Evolutionary conservation across 1,140 invertebrate genomes (phyloP).

Genomic region (Lanistes nyassanus): DNA sequence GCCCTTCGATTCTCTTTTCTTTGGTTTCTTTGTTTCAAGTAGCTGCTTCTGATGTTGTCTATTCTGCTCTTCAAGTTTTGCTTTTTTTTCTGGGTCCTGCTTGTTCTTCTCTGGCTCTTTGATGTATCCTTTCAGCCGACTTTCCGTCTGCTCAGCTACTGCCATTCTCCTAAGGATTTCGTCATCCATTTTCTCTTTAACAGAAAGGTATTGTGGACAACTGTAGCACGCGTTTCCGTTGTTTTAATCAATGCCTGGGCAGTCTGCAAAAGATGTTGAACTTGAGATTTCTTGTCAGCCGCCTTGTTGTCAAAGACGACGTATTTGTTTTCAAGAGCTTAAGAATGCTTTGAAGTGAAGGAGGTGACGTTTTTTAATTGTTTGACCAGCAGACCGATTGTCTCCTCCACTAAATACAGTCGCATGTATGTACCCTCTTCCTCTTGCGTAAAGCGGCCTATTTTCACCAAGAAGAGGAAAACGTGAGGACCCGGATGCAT

Average conservation of each 20-base stretch:
- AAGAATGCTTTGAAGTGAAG: not conserved
- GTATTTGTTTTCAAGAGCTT: not conserved
- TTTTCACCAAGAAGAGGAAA: not conserved
- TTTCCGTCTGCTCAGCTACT: no score
- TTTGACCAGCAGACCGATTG: not conserved
- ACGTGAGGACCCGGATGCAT: no score
- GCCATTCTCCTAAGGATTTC: no score
- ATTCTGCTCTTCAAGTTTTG: no score
- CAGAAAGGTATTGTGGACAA: not conserved
- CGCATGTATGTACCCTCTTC: not conserved
- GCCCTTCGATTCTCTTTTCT: no score
- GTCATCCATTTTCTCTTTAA: no score
- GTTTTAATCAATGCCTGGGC: not conserved
- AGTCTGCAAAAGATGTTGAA: not conserved
- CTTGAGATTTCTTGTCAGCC: not conserved
- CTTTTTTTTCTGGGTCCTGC: no score
- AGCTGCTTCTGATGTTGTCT: no score
- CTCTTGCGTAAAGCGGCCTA: not conserved
- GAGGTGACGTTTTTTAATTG: not conserved
- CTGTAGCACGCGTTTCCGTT: not conserved
- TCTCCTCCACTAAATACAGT: conserved; percentile 6
- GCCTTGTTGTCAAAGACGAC: not conserved
- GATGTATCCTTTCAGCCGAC: no score
- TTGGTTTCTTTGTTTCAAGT: no score
- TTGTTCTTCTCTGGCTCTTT: no score